Percentiles rank a stretch among this genome's conserved stretches.
Conservation (phyloP, 2,113 vertebrate species). For the Ivindomyrus marchei region DNA sequence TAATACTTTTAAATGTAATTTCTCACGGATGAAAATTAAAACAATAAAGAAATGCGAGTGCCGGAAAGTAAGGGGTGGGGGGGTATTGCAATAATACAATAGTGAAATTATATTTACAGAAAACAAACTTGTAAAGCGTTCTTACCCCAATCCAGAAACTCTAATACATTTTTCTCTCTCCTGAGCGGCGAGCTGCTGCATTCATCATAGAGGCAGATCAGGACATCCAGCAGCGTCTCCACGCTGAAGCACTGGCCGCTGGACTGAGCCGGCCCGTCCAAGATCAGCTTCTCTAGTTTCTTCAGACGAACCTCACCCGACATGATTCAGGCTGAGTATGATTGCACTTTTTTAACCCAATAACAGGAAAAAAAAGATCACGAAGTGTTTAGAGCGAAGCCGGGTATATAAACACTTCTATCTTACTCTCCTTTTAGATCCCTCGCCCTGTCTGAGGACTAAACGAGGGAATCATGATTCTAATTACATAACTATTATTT, state of each 20-base stretch:
- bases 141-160: slow-evolving; percentile 98
- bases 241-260: slow-evolving; percentile 86
- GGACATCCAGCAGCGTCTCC: slow-evolving; percentile 91
- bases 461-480: neutral
- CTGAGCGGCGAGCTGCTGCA: slow-evolving; percentile 91
- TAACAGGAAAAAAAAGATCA: slow-evolving; percentile 4
- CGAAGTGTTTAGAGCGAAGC: neutral
- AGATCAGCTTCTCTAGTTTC: slow-evolving; percentile 91
- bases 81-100: neutral
- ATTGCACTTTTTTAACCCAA: neutral
- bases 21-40: neutral
- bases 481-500: neutral
- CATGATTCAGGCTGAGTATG: slow-evolving; percentile 59
- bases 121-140: neutral
- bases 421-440: neutral
- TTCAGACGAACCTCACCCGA: slow-evolving; percentile 97
- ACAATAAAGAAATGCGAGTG: neutral
- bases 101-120: neutral
- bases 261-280: slow-evolving; percentile 84
- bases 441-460: neutral
- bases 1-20: neutral
- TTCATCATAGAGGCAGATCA: slow-evolving; percentile 96
- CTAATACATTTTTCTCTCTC: slow-evolving; percentile 90
- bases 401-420: neutral
- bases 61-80: neutral